Base-by-base conservation (phyloP, 2,797 vertebrate species). In the Urosaurus nigricauda region DNA sequence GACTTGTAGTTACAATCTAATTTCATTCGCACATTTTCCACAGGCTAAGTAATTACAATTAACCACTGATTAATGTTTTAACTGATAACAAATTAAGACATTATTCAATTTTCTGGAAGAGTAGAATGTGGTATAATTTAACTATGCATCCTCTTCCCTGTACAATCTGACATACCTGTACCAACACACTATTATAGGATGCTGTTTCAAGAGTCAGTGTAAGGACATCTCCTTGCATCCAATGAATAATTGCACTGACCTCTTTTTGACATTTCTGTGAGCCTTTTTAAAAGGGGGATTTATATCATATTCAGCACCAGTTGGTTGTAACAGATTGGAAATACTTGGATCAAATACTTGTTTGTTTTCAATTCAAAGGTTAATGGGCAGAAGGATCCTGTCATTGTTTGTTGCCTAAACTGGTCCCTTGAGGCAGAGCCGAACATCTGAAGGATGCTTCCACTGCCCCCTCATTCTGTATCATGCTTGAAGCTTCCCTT, bases 41-140 rank as follows among this genome's bases (percentile, higher is more conserved):
- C 92, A 94, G 95, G 96, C 93, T 94, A 96, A 95, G 92, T 94
- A 97, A 97, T 96, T 95, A 91, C 93, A 96, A 96, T 96, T 96
- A 97, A 93, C 90, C 84, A 96, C 89, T 95, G 95, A 97, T 96
- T 96, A 96, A 97, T 96, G 95, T 0, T 92, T 92, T 94, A 93
- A 88, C 91, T 95, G 94, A 94, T 91, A 93, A 93, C 91, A 95
- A 95, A 94, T 95, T 92, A 94, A 94, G 84, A 86, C 83, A 91
- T 93, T 92, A 56, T 92, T 92, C 79, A 93, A 87, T 95, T 95
- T 96, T 93, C 82, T 92, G 86, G 84, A 79, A 85, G 84, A 94
- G 88, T 65, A 37, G 13, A 92, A 93, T 92, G 17, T 9, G 87
- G 53, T 85, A 75, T 79, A 63, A 70, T 87, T 95, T 92, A 92